Evolutionary conservation across 1,140 invertebrate species (phyloP), one percentile per base, ranked within the genome.

Genomic region (Saccostrea glomerata): DNA sequence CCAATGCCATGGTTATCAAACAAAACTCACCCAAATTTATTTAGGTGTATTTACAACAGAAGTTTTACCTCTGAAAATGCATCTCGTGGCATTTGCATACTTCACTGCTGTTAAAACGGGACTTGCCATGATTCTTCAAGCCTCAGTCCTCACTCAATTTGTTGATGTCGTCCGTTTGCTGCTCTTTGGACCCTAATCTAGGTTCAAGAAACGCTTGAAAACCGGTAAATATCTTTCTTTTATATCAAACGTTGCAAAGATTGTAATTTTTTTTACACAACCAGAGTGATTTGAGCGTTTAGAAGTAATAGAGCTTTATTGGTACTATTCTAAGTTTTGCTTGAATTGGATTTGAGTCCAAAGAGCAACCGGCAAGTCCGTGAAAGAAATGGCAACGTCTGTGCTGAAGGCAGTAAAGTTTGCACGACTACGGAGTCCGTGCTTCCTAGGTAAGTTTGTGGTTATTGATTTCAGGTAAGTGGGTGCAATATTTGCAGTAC

Each of bases 151-250:
- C 47, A 47, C 47, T 47, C 47, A n/a, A 63, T n/a, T n/a, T 63
- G 58, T 63, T 63, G 58, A 36, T 77, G 70, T 77, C 25, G 70
- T 77, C 70, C 23, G 70, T 77, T 77, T 77, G 58, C 58, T 63
- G 70, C 70, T 77, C 70, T 77, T 77, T 77, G 70, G 70, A 77
- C 70, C 25, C 70, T 77, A 77, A 17, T 77, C 70, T 77, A 36
- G 2, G 70, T 77, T 4, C 3, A 36, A 15, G 2, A 77, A 77
- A 73, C 11, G 70, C 70, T 77, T 77, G 70, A 77, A 36, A 9
- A 17, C 3, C 13, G 2, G 12, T 30, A 6, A 2, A 11, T 11
- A 77, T 13, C 4, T 30, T 15, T 11, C 4, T 0, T 3, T 7
- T 36, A 17, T 36, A 30, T 17, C 23, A 77, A 77, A 77, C 70